Conservation (phyloP, 1,140 invertebrate genomes). For the Aphaenogaster floridana region DNA sequence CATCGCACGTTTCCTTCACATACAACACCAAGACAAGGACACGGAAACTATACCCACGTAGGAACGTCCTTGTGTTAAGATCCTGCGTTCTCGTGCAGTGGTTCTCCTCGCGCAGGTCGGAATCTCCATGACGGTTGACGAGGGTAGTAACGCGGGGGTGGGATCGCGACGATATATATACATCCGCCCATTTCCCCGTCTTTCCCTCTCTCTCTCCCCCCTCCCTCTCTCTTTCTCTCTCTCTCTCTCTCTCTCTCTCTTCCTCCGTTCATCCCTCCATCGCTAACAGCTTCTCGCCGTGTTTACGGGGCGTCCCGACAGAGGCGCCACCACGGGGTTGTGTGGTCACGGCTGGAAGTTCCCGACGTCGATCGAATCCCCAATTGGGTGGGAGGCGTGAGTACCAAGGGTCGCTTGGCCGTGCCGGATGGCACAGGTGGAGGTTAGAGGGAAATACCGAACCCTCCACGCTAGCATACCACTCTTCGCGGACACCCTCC, state of each 20-base stretch:
- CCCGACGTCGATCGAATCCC: constrained; percentile 80
- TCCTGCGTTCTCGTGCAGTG: constrained; percentile 67
- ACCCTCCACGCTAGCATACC: constrained; percentile 47
- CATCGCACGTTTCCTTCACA: background rate
- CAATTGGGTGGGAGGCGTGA: constrained; percentile 80
- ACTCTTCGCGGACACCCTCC: constrained; percentile 11
- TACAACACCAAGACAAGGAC: constrained; percentile 35
- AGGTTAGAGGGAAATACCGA: constrained; percentile 68
- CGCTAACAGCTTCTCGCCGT: constrained; percentile 56
- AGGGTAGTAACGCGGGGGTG: constrained; percentile 29
- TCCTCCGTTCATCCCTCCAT: constrained; percentile 28
- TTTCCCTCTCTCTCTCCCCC: background rate
- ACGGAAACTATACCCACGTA: constrained; percentile 3
- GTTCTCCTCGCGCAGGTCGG: constrained; percentile 69
- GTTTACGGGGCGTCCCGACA: constrained; percentile 72
- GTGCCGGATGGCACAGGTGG: constrained; percentile 50
- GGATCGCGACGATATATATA: constrained; percentile 24
- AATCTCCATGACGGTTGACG: constrained; percentile 65
- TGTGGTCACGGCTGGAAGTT: constrained; percentile 75
- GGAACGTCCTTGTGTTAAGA: constrained; percentile 12
- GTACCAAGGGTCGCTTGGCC: constrained; percentile 59
- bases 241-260: background rate
- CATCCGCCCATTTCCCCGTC: constrained; percentile 59
- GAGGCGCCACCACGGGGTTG: constrained; percentile 70
- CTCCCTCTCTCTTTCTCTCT: background rate